phyloP scores from a whole-genome alignment of 2,888 invertebrate species.

The Quadriops clusia region DNA sequence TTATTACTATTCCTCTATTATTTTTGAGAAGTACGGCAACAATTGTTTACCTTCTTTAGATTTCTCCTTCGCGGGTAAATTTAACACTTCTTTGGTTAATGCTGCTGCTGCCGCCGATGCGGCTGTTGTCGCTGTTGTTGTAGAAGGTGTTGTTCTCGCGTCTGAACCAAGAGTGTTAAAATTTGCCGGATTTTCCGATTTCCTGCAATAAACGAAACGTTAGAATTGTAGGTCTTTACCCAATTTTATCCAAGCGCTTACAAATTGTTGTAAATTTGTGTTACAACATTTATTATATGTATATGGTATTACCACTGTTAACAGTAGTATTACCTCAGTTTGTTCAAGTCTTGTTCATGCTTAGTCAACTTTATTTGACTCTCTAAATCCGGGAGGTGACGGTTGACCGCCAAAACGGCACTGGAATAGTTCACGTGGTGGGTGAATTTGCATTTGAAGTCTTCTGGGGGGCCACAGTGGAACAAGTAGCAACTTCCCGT shows the following conservation, averaged over 20 bases:
- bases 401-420: slow-evolving; percentile 63
- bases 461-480: slow-evolving; percentile 79
- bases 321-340: slow-evolving; percentile 45
- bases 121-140: slow-evolving; percentile 23
- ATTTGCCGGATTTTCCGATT: slow-evolving; percentile 22
- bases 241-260: neutral
- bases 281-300: neutral
- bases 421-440: slow-evolving; percentile 80
- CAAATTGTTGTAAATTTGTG: neutral
- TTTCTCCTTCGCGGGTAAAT: slow-evolving; percentile 11
- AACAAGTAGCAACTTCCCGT: slow-evolving; percentile 85
- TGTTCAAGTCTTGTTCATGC: slow-evolving; percentile 60
- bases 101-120: slow-evolving; percentile 23
- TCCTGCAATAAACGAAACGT: slow-evolving; percentile 21
- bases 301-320: neutral
- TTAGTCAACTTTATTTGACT: slow-evolving; percentile 60
- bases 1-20: slow-evolving; percentile 1
- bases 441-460: slow-evolving; percentile 88
- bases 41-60: slow-evolving; percentile 8
- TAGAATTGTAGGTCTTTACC: neutral
- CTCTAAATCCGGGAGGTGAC: slow-evolving; percentile 53
- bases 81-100: slow-evolving; percentile 25
- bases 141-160: slow-evolving; percentile 18
- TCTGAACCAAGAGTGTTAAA: slow-evolving; percentile 10
- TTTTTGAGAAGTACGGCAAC: too few relatives aligned